Evolutionary conservation across 2,113 vertebrate species (phyloP), one percentile per base, ranked within the genome.

Genomic region (Naja naja): DNA sequence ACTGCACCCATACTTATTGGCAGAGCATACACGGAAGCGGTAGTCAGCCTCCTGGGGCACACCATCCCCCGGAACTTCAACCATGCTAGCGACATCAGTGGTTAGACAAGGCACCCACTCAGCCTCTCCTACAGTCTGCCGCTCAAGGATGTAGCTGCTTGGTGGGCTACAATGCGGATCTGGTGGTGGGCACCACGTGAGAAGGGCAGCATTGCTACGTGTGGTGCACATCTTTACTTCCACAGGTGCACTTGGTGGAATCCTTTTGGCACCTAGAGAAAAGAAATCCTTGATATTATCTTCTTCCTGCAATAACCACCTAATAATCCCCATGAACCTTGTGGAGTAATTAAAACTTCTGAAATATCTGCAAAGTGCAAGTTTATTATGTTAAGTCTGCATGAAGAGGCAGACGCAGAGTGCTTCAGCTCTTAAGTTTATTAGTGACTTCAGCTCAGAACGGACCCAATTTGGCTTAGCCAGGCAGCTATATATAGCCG

Each of bases 51-150:
- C 99, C 0, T 97, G 97, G 3, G 99, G 99, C 88, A 99, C 98
- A 0, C 98, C 99, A 95, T 99, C 98, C 0, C 99, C 99, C 0
- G 98, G 98, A 96, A 99, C 98, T 95, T 98, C 98, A 94, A 99
- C 98, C 0, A 97, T 97, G 3, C 98, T 98, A 0, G 98, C 98
- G 0, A 98, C 97, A 95, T 99, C 98, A 0, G 99, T 99, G 95
- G 98, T 98, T 0, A 99, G 97, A 93, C 99, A 99, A 96, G 99
- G 98, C 45, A 99, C 96, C 99, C 99, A 99, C 95, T 99, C 98
- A 22, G 98, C 98, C 0, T 98, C 93, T 43, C 98, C 39, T 1
- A 98, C 98, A 92, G 99, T 98, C 93, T 99, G 98, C 16, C 99
- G 97, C 94, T 99, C 99, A 90, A 99, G 97, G 85, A 99, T 97